Evolutionary conservation across 64 coral and sea anemone species (phyloP).

Genomic region (Montipora sp.): DNA sequence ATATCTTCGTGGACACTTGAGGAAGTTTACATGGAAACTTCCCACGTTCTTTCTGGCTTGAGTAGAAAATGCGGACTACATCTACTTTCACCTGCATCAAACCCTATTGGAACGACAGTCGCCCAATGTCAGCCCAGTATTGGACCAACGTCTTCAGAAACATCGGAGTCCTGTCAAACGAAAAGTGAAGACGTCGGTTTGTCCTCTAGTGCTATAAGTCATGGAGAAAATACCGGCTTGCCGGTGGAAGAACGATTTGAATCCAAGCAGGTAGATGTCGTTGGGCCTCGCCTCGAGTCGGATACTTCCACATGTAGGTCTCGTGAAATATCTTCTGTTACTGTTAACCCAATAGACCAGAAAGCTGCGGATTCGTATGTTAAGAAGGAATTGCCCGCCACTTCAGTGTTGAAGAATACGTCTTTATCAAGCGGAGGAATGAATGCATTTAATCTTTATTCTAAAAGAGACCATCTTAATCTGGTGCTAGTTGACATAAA

Average conservation of each 20-base stretch:
- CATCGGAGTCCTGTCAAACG: neutral
- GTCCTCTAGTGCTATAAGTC: neutral
- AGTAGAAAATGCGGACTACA: conserved; percentile 82
- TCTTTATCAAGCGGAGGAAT: neutral
- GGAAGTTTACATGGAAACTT: conserved; percentile 97
- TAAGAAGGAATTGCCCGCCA: neutral
- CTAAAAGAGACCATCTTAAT: neutral
- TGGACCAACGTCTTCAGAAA: neutral
- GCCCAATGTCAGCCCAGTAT: no score
- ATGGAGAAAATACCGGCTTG: neutral
- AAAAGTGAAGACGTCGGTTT: neutral
- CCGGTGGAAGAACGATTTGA: neutral
- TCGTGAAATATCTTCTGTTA: neutral
- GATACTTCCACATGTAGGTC: neutral
- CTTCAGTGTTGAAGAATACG: neutral
- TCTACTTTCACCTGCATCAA: conserved; percentile 74
- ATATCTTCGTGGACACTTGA: conserved; percentile 89
- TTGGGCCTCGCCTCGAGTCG: neutral
- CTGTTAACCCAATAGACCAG: neutral
- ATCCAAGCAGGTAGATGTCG: neutral
- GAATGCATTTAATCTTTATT: neutral
- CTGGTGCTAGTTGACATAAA: neutral
- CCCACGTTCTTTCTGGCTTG: conserved; percentile 88
- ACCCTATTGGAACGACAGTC: neutral
- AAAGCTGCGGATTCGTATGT: neutral